A percentile compares a stretch with the other conserved stretches of the same genome.
phyloP scores from a whole-genome alignment of 2,888 invertebrate genomes.

The Heliconius ismenius region DNA sequence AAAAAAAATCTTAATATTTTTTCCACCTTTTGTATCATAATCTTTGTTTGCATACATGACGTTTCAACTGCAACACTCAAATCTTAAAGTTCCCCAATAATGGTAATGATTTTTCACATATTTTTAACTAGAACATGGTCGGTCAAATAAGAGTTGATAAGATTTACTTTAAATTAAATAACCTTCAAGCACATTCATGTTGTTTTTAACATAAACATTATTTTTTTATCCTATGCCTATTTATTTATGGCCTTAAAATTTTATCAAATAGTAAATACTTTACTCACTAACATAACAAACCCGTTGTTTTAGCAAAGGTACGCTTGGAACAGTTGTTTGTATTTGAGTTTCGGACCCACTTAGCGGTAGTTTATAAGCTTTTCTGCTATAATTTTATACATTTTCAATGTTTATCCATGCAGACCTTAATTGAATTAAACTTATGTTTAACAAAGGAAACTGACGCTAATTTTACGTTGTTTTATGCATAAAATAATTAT shows the following conservation, averaged over 20 bases:
- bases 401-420: conserved; percentile 18
- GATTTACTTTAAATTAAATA: too few relatives aligned
- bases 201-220: background rate
- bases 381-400: conserved; percentile 11
- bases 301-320: conserved; percentile 16
- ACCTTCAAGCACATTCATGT: too few relatives aligned
- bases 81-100: too few relatives aligned
- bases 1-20: too few relatives aligned
- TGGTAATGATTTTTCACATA: too few relatives aligned
- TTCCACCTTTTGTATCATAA: too few relatives aligned
- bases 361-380: conserved; percentile 16
- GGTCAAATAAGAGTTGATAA: too few relatives aligned
- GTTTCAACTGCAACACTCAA: too few relatives aligned
- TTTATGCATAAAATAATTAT: too few relatives aligned
- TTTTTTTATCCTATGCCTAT: background rate
- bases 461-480: too few relatives aligned
- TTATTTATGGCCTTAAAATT: background rate
- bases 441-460: background rate
- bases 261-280: conserved; percentile 1
- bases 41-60: too few relatives aligned
- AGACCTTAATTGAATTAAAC: background rate
- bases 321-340: conserved; percentile 15
- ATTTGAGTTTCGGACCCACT: conserved; percentile 22
- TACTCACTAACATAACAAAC: conserved; percentile 15
- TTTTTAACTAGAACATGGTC: too few relatives aligned